Conservation (phyloP, 2,888 invertebrate genomes). For the Apotomis turbidana region DNA sequence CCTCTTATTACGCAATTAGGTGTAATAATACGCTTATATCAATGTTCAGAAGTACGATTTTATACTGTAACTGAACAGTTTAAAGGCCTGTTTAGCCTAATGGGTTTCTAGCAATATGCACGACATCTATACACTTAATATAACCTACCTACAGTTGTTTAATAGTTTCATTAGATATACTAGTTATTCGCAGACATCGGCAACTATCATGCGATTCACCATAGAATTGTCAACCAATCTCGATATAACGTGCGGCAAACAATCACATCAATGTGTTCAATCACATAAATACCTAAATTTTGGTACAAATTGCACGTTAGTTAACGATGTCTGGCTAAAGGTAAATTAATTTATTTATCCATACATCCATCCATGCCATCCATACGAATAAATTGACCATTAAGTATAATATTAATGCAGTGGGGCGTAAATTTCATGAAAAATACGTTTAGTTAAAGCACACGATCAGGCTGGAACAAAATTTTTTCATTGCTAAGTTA, state of each 20-base stretch:
- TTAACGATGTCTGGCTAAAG: neutral
- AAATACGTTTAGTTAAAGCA: neutral
- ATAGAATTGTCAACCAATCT: too few species aligned
- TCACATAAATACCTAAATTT: too few species aligned
- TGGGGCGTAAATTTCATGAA: too few species aligned
- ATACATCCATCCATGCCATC: conserved; percentile 4
- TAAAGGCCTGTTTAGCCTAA: conserved; percentile 59
- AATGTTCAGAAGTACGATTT: conserved; percentile 37
- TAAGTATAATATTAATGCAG: neutral
- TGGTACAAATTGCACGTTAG: too few species aligned
- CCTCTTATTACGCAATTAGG: conserved; percentile 11
- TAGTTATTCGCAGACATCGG: neutral
- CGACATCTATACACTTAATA: conserved; percentile 17
- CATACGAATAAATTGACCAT: conserved; percentile 17
- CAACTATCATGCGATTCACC: too few species aligned
- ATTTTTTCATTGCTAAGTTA: neutral
- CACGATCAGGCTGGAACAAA: neutral
- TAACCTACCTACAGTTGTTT: conserved; percentile 3
- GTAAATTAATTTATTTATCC: conserved; percentile 1
- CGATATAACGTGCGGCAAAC: too few species aligned
- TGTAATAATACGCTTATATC: conserved; percentile 12
- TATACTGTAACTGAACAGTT: conserved; percentile 51
- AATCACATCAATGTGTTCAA: too few species aligned
- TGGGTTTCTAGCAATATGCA: conserved; percentile 39
- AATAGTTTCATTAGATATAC: neutral